phyloP scores from a whole-genome alignment of 1,140 invertebrate genomes.

The Carposina sasakii region DNA sequence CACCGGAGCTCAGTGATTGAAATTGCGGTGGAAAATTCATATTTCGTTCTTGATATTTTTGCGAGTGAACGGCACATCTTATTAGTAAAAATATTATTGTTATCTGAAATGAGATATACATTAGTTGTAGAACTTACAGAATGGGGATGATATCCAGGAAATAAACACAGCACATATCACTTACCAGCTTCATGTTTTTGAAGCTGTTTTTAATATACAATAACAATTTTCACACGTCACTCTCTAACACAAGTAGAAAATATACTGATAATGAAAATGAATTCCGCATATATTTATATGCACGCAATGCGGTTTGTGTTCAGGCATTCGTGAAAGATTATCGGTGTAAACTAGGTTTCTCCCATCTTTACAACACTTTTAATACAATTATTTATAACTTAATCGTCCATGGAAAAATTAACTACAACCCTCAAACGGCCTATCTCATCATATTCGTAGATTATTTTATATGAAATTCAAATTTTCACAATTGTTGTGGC shows the following conservation, averaged over 20 bases:
- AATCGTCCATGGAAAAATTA: no score
- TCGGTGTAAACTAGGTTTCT: conserved; percentile 52
- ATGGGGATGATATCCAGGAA: no score
- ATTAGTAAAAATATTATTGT: conserved; percentile 32
- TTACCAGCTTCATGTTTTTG: conserved; percentile 64
- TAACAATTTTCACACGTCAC: conserved; percentile 43
- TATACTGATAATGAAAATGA: conserved; percentile 69
- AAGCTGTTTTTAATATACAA: conserved; percentile 34
- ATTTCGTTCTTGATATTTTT: conserved; percentile 34
- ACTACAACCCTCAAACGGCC: no score
- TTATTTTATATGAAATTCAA: no score
- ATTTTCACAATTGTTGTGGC: no score
- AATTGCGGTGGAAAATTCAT: conserved; percentile 48
- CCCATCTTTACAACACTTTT: conserved; percentile 27
- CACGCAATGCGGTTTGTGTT: conserved; percentile 48
- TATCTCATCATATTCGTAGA: no score
- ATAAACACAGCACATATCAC: no score
- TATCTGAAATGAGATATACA: conserved; percentile 57
- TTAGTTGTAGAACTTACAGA: no score
- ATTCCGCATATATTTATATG: conserved; percentile 70
- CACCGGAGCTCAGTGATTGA: conserved; percentile 34
- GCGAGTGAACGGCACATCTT: conserved; percentile 27
- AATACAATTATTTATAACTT: no score
- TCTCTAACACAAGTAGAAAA: conserved; percentile 50
- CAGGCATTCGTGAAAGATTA: conserved; percentile 69